These are phyloP conservation scores for Anoura caudifer DNA, from an alignment of 2,113 vertebrate species.

Conservation along the genomic window DNA sequence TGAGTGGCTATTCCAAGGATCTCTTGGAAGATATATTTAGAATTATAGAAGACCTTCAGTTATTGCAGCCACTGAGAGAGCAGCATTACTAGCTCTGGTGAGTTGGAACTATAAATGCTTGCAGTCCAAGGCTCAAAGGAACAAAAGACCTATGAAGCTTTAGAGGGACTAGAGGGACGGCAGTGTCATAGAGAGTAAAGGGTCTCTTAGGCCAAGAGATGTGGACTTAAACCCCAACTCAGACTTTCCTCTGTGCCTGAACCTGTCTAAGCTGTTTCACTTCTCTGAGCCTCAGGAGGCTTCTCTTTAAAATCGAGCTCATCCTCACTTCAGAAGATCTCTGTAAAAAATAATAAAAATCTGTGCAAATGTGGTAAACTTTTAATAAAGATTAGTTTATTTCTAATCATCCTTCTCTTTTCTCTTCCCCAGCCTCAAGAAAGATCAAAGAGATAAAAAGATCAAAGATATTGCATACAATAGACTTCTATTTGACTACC, in stretches of 20 bases:
- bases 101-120: neutral
- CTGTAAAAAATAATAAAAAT: neutral
- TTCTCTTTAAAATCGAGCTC: neutral
- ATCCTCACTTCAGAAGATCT: neutral
- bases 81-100: neutral
- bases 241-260: neutral
- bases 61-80: neutral
- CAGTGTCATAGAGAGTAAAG: fast-evolving
- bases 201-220: neutral
- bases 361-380: neutral
- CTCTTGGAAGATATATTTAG: constrained; percentile 6
- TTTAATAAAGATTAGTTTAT: neutral
- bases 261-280: neutral
- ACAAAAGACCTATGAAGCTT: no score
- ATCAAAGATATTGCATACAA: neutral
- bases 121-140: neutral
- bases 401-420: neutral
- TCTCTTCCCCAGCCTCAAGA: neutral
- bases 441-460: neutral
- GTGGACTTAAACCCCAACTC: neutral
- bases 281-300: neutral
- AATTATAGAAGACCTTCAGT: neutral
- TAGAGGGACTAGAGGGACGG: neutral
- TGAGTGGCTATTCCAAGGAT: neutral
- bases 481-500: neutral